Evolutionary conservation across 2,113 vertebrate genomes (phyloP), one percentile per base, ranked within the genome.

Genomic region (Vanacampus margaritifer): DNA sequence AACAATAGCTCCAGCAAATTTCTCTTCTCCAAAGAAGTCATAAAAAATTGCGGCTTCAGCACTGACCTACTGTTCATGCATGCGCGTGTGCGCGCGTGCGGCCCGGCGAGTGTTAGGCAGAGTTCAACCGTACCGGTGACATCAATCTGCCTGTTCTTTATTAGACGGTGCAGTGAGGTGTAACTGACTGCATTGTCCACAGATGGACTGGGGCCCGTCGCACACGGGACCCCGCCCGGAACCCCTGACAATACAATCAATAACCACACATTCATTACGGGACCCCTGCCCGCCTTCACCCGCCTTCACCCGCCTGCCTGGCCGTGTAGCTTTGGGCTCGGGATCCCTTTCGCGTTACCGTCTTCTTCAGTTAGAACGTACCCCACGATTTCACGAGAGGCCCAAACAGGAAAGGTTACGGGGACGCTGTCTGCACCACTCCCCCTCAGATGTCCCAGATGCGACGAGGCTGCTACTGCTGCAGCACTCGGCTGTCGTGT

Each of bases 181-280:
- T 91, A 90, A 92, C 92, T 91, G 91, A 92, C 88, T 91, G 87
- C 89, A 91, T 89, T 92, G 91, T 93, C 90, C 90, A 91, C 89
- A 91, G 91, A 93, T 92, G 91, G 88, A 93, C 91, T 88, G 88
- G 85, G 87, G 84, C 87, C 87, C 86, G 72, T 46, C 80, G 87
- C 85, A 82, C 84, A 78, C 81, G 59, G 84, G 87, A 76, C 87
- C 85, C 89, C 76, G 87, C 84, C 87, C 84, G 88, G 84, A 87
- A 89, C 78, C 82, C 85, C 87, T 90, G 89, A 92, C 90, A 90
- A 89, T 91, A 91, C 87, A 89, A 92, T 91, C 91, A 91, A 91
- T 92, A 92, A 89, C 87, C 89, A 87, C 87, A 83, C 87, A 76
- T 80, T 88, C 86, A 91, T 90, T 89, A 91, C 70, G 72, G 79